Percentiles rank a stretch among this genome's conserved stretches.
phyloP scores from a whole-genome alignment of 1,140 invertebrate species.

The Cyclargus thomasi region DNA sequence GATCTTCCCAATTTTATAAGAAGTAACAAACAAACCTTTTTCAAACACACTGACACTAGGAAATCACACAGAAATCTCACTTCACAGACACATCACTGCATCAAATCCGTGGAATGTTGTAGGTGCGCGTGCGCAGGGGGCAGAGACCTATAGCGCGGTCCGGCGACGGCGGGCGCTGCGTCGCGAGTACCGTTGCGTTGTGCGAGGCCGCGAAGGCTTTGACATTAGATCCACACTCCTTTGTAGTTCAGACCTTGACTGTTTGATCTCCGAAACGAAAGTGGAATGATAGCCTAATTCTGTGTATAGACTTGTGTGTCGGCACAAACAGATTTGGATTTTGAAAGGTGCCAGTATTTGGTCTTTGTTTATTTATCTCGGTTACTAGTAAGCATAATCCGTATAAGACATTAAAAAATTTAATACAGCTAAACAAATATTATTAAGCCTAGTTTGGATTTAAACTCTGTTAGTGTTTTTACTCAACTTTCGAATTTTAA shows the following conservation, averaged over 20 bases:
- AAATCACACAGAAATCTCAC: not conserved
- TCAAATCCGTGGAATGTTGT: conserved; percentile 18
- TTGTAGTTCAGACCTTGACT: conserved; percentile 28
- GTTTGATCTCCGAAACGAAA: conserved; percentile 21
- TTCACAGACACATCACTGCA: conserved; percentile 15
- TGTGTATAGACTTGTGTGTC: conserved; percentile 3
- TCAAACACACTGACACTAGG: not conserved
- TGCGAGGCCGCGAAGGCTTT: conserved; percentile 46
- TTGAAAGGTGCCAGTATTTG: too few species aligned
- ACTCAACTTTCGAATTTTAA: not conserved
- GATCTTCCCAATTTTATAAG: conserved; percentile 13
- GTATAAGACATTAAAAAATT: too few species aligned
- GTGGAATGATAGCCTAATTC: conserved; percentile 21
- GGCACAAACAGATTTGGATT: too few species aligned
- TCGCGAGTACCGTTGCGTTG: conserved; percentile 66
- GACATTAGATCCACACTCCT: conserved; percentile 52
- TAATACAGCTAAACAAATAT: too few species aligned
- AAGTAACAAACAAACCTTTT: conserved; percentile 19
- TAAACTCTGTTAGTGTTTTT: not conserved
- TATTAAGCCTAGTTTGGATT: not conserved
- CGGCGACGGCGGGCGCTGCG: conserved; percentile 44
- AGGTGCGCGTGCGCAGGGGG: conserved; percentile 49
- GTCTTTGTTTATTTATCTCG: too few species aligned
- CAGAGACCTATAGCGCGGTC: conserved; percentile 51
- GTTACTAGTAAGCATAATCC: too few species aligned